Conservation (phyloP, 2,888 invertebrate species). For the Mellilla xanthometata region DNA sequence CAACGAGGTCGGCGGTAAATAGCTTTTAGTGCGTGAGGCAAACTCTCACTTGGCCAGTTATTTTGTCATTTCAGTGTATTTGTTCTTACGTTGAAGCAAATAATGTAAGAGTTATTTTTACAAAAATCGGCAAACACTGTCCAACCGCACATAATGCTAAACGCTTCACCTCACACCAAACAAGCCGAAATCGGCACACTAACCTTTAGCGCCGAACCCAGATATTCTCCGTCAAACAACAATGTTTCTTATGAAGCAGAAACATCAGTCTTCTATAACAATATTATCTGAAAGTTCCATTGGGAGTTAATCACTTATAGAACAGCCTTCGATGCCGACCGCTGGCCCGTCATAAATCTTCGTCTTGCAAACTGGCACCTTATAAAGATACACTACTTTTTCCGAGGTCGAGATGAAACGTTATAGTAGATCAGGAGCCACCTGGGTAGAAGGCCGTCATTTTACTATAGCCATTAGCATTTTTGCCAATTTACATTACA, state of each 20-base stretch:
- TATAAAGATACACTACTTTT: conserved; percentile 55
- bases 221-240: conserved; percentile 13
- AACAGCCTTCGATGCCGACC: conserved; percentile 41
- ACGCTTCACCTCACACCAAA: conserved; percentile 3
- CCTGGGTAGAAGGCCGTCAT: neutral
- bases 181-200: neutral
- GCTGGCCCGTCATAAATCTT: conserved; percentile 52
- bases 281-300: conserved; percentile 29
- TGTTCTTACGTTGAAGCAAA: no score
- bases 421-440: conserved; percentile 12
- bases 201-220: conserved; percentile 12
- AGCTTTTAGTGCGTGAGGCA: no score
- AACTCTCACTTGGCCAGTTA: no score
- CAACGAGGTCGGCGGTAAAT: no score
- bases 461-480: no score
- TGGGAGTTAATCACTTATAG: conserved; percentile 48
- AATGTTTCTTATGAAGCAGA: conserved; percentile 22
- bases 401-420: conserved; percentile 23
- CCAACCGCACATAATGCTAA: neutral
- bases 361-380: conserved; percentile 54
- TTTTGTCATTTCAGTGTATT: no score
- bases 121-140: neutral
- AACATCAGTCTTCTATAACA: conserved; percentile 29
- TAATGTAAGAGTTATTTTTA: no score
- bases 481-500: no score